These are phyloP conservation scores for Gnathonemus longibarbis DNA, from an alignment of 2,113 vertebrate species.

Conservation along the genomic window DNA sequence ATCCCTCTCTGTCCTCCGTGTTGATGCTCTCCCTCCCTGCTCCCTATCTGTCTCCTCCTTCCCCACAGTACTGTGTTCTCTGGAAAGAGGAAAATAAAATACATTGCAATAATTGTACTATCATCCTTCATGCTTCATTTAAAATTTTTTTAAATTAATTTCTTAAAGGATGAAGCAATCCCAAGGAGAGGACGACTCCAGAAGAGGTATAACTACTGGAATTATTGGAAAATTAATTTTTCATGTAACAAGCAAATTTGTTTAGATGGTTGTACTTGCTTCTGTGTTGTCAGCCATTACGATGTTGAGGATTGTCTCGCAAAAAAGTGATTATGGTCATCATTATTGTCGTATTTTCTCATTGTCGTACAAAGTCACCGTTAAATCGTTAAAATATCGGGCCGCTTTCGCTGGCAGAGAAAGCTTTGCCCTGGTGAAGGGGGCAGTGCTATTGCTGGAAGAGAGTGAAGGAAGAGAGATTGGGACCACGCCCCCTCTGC, in stretches of 20 bases:
- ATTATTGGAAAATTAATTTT: not conserved
- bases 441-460: constrained; percentile 75
- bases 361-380: not conserved
- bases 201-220: constrained; percentile 64
- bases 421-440: constrained; percentile 84
- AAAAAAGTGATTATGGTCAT: not conserved
- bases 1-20: not conserved
- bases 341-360: not conserved
- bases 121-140: not conserved
- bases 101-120: not conserved
- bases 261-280: not conserved
- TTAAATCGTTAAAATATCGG: not conserved
- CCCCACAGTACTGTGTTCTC: constrained; percentile 12
- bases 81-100: not conserved
- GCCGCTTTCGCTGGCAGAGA: constrained; percentile 59
- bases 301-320: not conserved
- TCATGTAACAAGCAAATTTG: not conserved
- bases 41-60: not conserved
- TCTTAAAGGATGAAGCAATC: constrained; percentile 60
- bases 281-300: not conserved
- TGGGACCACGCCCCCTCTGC: constrained; percentile 24
- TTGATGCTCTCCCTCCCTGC: not conserved
- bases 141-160: not conserved
- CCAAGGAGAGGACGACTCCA: constrained; percentile 66
- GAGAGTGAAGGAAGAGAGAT: constrained; percentile 45